phyloP scores from a whole-genome alignment of 2,888 invertebrate genomes.

The Erebia epiphron region DNA sequence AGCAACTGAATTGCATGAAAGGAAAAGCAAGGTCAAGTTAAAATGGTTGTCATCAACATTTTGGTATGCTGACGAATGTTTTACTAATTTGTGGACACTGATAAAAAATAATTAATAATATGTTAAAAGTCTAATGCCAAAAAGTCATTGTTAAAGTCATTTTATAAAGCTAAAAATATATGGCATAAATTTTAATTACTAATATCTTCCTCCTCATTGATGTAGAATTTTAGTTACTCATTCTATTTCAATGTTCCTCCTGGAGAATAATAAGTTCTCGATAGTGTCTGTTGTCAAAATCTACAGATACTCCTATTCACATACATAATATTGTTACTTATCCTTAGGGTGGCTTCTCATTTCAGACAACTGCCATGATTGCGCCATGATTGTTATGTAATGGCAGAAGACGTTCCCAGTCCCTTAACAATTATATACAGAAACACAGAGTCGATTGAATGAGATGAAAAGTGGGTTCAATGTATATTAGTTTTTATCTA shows the following conservation, averaged over 20 bases:
- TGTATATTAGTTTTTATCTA: conserved; percentile 55
- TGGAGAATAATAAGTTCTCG: too few species aligned
- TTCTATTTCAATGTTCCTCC: too few species aligned
- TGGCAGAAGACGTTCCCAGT: conserved; percentile 57
- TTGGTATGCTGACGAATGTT: conserved; percentile 48
- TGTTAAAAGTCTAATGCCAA: not conserved
- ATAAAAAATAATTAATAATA: not conserved
- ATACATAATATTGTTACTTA: conserved; percentile 61
- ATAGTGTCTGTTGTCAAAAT: too few species aligned
- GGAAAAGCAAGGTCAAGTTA: conserved; percentile 49
- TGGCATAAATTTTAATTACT: not conserved
- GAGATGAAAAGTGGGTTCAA: conserved; percentile 49
- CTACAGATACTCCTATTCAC: too few species aligned
- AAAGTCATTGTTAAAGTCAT: too few species aligned
- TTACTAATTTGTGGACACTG: conserved; percentile 25
- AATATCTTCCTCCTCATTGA: not conserved
- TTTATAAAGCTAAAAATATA: not conserved
- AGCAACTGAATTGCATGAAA: conserved; percentile 41
- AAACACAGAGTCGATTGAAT: conserved; percentile 37
- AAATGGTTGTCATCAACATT: conserved; percentile 59
- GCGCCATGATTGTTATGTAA: conserved; percentile 67
- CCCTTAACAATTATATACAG: conserved; percentile 40
- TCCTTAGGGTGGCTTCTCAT: conserved; percentile 79
- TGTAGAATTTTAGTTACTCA: too few species aligned
- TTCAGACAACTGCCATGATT: conserved; percentile 74